Percentiles rank a stretch among this genome's conserved stretches.
Conservation (phyloP, 53 echinoderm and acorn worm species). For the Henricia sp. region DNA sequence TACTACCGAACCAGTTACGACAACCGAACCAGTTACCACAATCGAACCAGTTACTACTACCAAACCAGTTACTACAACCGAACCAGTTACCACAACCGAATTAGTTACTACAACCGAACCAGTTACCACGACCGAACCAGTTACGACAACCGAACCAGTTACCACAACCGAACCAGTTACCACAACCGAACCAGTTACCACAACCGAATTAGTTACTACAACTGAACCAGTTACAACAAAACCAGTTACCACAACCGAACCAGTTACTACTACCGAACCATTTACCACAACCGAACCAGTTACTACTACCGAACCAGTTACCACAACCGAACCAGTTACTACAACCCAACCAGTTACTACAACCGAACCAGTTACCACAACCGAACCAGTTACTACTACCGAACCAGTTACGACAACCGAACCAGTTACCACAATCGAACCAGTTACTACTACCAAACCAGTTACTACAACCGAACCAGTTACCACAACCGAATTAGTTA, state of each 20-base stretch:
- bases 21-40: background rate
- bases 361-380: background rate
- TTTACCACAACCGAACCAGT: background rate
- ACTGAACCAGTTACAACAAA: conserved; percentile 12
- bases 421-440: conserved; percentile 3
- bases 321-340: background rate
- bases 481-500: background rate
- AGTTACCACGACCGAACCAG: background rate
- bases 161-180: background rate
- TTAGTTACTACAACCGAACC: conserved; percentile 8
- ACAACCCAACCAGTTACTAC: conserved; percentile 11
- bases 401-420: background rate
- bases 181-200: background rate
- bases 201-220: conserved; percentile 1
- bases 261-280: conserved; percentile 17
- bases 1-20: background rate
- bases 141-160: conserved; percentile 17
- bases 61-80: background rate
- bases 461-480: conserved; percentile 16
- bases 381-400: background rate
- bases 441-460: conserved; percentile 13
- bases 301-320: background rate
- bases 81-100: background rate
- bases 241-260: background rate
- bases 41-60: background rate